Base-by-base conservation (phyloP, 2,888 invertebrate genomes). In the Dioctria rufipes region DNA sequence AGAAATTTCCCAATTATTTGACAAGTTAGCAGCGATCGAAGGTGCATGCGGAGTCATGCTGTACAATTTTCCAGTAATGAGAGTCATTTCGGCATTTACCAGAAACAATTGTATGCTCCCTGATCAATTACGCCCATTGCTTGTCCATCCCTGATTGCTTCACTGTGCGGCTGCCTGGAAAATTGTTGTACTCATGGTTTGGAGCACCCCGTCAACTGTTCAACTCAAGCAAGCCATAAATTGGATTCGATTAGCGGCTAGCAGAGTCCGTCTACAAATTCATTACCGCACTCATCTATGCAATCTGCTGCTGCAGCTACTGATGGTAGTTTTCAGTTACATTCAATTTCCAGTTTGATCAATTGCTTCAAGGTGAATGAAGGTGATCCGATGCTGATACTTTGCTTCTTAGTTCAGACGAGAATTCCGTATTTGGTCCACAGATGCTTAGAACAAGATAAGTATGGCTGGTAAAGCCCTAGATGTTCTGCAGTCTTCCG, bases 241-340 rank as follows among this genome's bases (percentile, higher is more conserved):
- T 67, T 67, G 43, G 46, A 8, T 67, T 43, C 46, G 67, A 46
- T 67, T 67, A 67, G 46, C 43, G 43, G 67, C 42, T 13, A 67
- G 46, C 46, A 25, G 5, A 43, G 13, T 42, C 63, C 39, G 13
- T 46, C 25, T 46, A 46, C 25, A 67, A 67, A 67, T 67, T 67
- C 49, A 46, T 67, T 67, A 67, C 49, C 67, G 25, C 25, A 49
- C 37, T 5, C 67, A 67, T 46, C 46, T 67, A 25, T 40, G 40
- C 42, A 61, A 65, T 25, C 25, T 42, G 25, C 39, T 13, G 25
- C 43, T 13, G 42, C 25, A 11, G 42, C n/a, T 39, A 63, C 39
- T 5, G 42, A n/a, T 3, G 3, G 6, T 66, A 42, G 9, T 5
- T 2, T 67, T 46, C 9, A 25, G 6, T 46, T 9, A 8, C 46